A percentile compares a stretch with the other conserved stretches of the same genome.
These are phyloP conservation scores for Melieria crassipennis DNA, from an alignment of 2,888 invertebrate species.

Conservation along the genomic window DNA sequence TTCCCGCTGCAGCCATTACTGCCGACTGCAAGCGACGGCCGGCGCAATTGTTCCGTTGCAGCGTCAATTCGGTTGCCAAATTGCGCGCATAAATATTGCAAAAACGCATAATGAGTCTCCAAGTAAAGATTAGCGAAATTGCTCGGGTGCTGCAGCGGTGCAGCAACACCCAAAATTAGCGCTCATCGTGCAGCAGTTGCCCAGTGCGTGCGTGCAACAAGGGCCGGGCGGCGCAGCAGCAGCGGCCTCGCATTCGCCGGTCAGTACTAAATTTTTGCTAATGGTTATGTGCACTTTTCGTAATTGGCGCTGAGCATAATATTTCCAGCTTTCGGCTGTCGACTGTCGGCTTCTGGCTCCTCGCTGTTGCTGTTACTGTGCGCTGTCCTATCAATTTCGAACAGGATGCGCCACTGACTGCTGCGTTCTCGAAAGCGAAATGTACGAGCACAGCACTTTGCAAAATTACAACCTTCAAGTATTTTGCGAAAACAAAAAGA, in stretches of 20 bases:
- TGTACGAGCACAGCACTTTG: too few relatives aligned
- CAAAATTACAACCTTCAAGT: too few relatives aligned
- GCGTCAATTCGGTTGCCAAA: conserved; percentile 45
- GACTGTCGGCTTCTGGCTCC: too few relatives aligned
- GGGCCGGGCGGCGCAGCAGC: not conserved
- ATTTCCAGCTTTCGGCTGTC: too few relatives aligned
- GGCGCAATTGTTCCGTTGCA: not conserved
- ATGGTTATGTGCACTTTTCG: conserved; percentile 40
- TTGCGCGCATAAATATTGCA: conserved; percentile 47
- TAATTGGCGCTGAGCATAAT: conserved; percentile 31
- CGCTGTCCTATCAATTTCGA: too few relatives aligned
- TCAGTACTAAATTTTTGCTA: conserved; percentile 14
- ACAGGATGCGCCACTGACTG: too few relatives aligned
- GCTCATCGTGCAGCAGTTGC: conserved; percentile 14
- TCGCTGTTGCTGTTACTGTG: too few relatives aligned
- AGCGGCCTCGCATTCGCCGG: too few relatives aligned
- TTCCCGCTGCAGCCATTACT: not conserved
- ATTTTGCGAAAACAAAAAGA: too few relatives aligned
- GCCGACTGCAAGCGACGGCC: conserved; percentile 48
- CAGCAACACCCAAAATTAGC: conserved; percentile 25
- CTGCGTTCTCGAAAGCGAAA: too few relatives aligned
- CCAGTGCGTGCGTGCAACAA: too few relatives aligned
- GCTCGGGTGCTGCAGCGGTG: conserved; percentile 14
- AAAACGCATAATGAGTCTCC: conserved; percentile 46
- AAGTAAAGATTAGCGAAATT: conserved; percentile 45